Evolutionary conservation across 1,140 invertebrate species (phyloP).

Genomic region (Bombus sylvicola): DNA sequence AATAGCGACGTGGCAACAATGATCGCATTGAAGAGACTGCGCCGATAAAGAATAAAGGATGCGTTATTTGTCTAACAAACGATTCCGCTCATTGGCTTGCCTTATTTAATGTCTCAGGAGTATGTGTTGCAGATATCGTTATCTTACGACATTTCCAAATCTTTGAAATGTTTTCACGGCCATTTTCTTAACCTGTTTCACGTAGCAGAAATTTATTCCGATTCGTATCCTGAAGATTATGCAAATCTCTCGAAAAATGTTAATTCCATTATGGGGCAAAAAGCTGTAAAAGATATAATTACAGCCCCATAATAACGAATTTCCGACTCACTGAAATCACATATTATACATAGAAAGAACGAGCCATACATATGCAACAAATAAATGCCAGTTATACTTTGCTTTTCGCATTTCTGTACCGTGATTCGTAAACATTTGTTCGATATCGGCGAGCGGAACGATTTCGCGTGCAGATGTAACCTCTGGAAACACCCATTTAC

Average conservation of each 20-base stretch:
- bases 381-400: background rate
- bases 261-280: too few relatives aligned
- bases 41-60: conserved; percentile 26
- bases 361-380: too few relatives aligned
- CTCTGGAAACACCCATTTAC: conserved; percentile 11
- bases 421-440: background rate
- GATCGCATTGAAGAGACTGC: conserved; percentile 16
- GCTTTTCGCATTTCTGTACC: background rate
- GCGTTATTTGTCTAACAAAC: conserved; percentile 23
- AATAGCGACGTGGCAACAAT: conserved; percentile 34
- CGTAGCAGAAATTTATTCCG: too few relatives aligned
- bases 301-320: too few relatives aligned
- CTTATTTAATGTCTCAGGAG: background rate
- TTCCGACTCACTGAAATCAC: background rate
- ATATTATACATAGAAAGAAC: background rate
- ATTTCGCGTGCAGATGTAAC: conserved; percentile 4
- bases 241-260: too few relatives aligned
- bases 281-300: background rate
- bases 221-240: too few relatives aligned
- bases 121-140: too few relatives aligned
- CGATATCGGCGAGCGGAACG: background rate
- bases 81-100: background rate
- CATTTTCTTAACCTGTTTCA: too few relatives aligned
- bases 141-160: too few relatives aligned
- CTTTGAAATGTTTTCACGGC: too few relatives aligned